A percentile compares a stretch with the other conserved stretches of the same genome.
phyloP scores from a whole-genome alignment of 2,888 invertebrate genomes.

The Caenorhabditis sinica region DNA sequence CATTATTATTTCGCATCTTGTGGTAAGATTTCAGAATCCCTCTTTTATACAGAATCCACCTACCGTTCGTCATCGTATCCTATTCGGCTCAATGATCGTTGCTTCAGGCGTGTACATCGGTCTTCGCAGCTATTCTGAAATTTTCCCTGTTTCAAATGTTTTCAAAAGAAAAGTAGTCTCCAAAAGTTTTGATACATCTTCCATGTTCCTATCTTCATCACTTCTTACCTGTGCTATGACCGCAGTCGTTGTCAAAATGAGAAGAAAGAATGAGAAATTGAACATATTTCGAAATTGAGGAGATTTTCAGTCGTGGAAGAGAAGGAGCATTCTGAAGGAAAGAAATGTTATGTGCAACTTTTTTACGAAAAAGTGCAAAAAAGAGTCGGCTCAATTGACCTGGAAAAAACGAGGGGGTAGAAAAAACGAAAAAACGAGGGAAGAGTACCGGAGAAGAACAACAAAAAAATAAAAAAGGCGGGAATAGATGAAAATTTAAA shows the following conservation, averaged over 20 bases:
- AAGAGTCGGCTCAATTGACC: slow-evolving; percentile 13
- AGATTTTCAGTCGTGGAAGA: slow-evolving; percentile 37
- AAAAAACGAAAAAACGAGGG: slow-evolving; percentile 8
- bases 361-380: slow-evolving; percentile 9
- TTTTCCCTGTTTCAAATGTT: slow-evolving; percentile 14
- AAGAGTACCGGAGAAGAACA: slow-evolving; percentile 20
- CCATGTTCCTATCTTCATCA: neutral
- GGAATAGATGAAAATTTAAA: slow-evolving; percentile 54
- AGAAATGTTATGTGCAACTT: neutral
- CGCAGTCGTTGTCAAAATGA: slow-evolving; percentile 18
- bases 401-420: slow-evolving; percentile 6
- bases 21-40: no score
- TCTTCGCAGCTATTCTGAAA: slow-evolving; percentile 56
- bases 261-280: slow-evolving; percentile 17
- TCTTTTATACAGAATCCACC: no score
- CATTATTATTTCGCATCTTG: no score
- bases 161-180: neutral
- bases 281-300: slow-evolving; percentile 5
- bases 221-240: slow-evolving; percentile 20
- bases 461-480: slow-evolving; percentile 22
- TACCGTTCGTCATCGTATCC: slow-evolving; percentile 66
- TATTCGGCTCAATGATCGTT: slow-evolving; percentile 66
- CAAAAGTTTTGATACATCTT: neutral
- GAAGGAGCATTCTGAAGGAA: slow-evolving; percentile 49
- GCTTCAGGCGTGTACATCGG: slow-evolving; percentile 69